Base-by-base conservation (phyloP, 1,140 invertebrate species). In the Elysia chlorotica region DNA sequence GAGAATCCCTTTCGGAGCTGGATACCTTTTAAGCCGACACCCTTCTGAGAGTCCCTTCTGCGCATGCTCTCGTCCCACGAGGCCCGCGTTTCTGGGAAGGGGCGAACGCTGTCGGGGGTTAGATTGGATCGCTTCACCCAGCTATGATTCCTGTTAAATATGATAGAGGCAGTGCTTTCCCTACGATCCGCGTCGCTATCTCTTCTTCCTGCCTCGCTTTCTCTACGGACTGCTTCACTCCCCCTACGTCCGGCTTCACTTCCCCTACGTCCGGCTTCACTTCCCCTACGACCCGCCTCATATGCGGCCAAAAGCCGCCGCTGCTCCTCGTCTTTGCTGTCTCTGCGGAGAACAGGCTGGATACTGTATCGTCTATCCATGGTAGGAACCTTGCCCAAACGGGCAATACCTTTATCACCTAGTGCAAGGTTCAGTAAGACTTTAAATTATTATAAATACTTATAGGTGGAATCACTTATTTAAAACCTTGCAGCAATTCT, bases 31-130 rank as follows among this genome's bases (percentile, higher is more conserved):
- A 71, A 38, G 2, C 69, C 69, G 4, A 31, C 25, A 14, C 54
- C 69, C 25, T 59, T 59, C 56, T 59, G 19, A 10, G 69, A 71
- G 37, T 57, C 57, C 1, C 59, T 1, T 71, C 69, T 71, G 3
- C 31, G 30, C 59, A 71, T 71, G 69, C 59, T 71, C 59, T 71
- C 69, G 28, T 71, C 69, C 59, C 57, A 71, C 14, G 69, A 71
- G n/a, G 48, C 10, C 37, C 69, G 37, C 1, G 57, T 53, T 63
- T 48, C 69, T 4, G 36, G 35, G 25, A 69, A 54, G 28, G 35
- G 69, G 36, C 23, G 33, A 14, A 5, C 5, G 23, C 48, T 56
- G 25, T 71, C 69, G 14, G 54, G 67, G 2, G 67, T 21, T 25
- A 69, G 21, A 37, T 69, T 62, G 1, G 59, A 28, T 2, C 59